A percentile compares a stretch with the other conserved stretches of the same genome.
phyloP scores from a whole-genome alignment of 2,113 vertebrate genomes.

The Microtus pennsylvanicus region DNA sequence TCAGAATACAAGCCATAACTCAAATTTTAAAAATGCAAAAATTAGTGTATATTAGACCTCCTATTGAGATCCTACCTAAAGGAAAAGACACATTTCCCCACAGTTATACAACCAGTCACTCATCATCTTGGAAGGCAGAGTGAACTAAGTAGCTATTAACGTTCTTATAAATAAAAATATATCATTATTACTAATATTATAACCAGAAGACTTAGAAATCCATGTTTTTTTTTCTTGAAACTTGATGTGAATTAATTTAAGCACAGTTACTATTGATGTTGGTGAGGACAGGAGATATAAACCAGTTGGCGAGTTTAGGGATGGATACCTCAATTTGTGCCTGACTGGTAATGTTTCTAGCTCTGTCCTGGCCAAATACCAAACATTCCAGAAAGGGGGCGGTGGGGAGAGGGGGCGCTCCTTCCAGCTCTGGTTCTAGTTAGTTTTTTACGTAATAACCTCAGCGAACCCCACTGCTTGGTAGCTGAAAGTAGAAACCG shows the following conservation, averaged over 20 bases:
- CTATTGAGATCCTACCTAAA: background rate
- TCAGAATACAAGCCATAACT: constrained; percentile 17
- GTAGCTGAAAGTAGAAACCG: background rate
- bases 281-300: background rate
- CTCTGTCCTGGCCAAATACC: background rate
- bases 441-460: background rate
- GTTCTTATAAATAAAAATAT: background rate
- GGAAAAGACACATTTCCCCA: background rate
- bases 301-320: background rate
- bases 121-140: background rate
- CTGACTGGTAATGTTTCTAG: no score
- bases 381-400: background rate
- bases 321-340: no score
- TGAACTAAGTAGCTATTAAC: background rate
- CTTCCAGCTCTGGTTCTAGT: background rate
- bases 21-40: background rate
- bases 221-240: background rate
- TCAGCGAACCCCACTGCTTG: no score
- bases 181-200: background rate
- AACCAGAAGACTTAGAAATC: background rate
- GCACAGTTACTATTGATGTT: background rate
- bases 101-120: background rate
- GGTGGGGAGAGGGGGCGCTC: no score
- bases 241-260: background rate
- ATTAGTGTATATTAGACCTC: background rate